Base-by-base conservation (phyloP, 1,140 invertebrate species). In the Atta texana region DNA sequence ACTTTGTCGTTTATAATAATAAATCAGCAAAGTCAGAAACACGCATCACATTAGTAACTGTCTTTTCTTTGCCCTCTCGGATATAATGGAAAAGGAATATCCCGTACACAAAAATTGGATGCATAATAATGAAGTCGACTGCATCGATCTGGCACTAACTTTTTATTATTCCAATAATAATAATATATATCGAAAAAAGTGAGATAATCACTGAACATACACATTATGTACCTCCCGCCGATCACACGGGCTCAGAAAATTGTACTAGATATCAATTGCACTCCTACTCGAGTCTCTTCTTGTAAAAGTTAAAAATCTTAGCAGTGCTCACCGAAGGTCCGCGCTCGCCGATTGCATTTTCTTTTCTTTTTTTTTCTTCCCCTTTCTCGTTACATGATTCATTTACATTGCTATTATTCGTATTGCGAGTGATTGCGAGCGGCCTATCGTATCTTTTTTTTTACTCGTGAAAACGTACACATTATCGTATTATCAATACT, bases 91-190 rank as follows among this genome's bases (percentile, higher is more conserved):
- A 5, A 59, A 24, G 28, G 39, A 68, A 55, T 3, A 24, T 28
- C 49, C n/a, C 10, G 2, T 44, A 44, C 6, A 49, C 44, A 21
- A 51, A 63, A 77, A 53, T 16, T 61, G 57, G 57, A 72, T 86
- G 28, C 86, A n/a, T 80, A 64, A n/a, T 24, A 89, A 89, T 77
- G 74, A 90, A 75, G 59, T 87, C 61, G 24, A 86, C 72, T 59
- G 31, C 18, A 34, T 51, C 49, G 49, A 72, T 87, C 64, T 64
- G 74, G 63, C 69, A 76, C 88, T 85, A 91, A 88, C 88, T 81
- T 90, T 91, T 93, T 92, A 92, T 92, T 92, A 92, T 91, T 93
- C 68, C 87, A 88, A 88, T 90, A 69, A 69, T 69, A 69, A 51
- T 69, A 92, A 72, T 88, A 69, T 92, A 89, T 78, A 68, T 82